Conservation (phyloP, 2,888 invertebrate species). For the Laothoe populi region DNA sequence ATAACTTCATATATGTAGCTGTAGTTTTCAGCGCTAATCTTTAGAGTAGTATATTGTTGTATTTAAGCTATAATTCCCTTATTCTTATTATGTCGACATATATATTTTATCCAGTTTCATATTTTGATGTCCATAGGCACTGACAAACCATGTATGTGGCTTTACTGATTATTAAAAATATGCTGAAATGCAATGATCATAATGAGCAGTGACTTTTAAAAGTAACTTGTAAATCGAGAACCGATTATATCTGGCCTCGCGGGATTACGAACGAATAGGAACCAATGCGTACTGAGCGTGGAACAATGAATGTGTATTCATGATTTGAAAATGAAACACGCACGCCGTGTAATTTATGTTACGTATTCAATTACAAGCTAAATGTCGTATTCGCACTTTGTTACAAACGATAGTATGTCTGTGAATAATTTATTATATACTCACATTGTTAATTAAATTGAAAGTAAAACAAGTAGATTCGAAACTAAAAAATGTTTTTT, state of each 20-base stretch:
- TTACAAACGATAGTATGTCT: not conserved
- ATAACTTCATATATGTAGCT: not conserved
- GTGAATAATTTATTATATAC: not conserved
- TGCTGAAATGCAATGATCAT: too few relatives aligned
- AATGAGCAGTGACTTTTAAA: constrained; percentile 2
- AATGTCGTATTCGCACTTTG: not conserved
- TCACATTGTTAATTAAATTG: not conserved
- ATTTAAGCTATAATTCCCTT: too few relatives aligned
- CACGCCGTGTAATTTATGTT: constrained; percentile 5
- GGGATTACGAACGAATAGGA: constrained; percentile 16
- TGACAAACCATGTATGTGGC: too few relatives aligned
- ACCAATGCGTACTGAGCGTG: not conserved
- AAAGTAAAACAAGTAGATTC: not conserved
- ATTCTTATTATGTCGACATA: too few relatives aligned
- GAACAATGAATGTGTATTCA: constrained; percentile 6
- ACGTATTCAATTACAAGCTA: not conserved
- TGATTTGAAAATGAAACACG: constrained; percentile 24
- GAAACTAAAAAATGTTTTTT: too few relatives aligned
- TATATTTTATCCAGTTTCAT: too few relatives aligned
- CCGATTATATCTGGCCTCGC: not conserved
- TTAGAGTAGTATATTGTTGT: not conserved
- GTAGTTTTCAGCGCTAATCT: constrained; percentile 4
- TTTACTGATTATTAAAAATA: too few relatives aligned
- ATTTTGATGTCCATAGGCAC: too few relatives aligned
- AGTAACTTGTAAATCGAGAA: not conserved